Evolutionary conservation across 2,888 invertebrate species (phyloP).

Genomic region (Homarus gammarus): DNA sequence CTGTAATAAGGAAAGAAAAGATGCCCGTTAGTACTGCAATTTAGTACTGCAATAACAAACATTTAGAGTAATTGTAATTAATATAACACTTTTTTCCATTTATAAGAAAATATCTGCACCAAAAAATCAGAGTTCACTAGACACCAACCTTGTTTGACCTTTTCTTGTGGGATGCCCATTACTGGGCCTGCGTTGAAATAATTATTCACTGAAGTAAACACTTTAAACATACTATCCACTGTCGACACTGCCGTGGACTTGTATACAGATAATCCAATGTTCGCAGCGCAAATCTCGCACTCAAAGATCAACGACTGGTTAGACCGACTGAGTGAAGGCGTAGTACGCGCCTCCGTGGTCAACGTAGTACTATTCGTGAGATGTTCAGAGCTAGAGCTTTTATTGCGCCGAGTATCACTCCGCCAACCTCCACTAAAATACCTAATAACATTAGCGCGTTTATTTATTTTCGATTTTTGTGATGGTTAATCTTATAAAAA

Average conservation of each 20-base stretch:
- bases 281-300: background rate
- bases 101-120: no score
- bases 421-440: constrained; percentile 42
- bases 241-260: constrained; percentile 46
- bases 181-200: constrained; percentile 58
- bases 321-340: background rate
- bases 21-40: constrained; percentile 16
- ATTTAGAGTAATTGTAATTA: no score
- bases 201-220: constrained; percentile 62
- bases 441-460: constrained; percentile 23
- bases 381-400: constrained; percentile 11
- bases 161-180: constrained; percentile 62
- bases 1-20: constrained; percentile 33
- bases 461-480: background rate
- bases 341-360: constrained; percentile 41
- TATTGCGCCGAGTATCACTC: constrained; percentile 44
- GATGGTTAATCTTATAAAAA: background rate
- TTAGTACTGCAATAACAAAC: no score
- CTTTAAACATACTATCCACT: constrained; percentile 55
- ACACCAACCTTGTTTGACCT: constrained; percentile 67
- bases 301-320: constrained; percentile 34
- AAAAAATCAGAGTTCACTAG: background rate
- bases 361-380: constrained; percentile 62
- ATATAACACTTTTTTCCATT: no score
- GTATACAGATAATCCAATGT: constrained; percentile 44